phyloP scores from a whole-genome alignment of 1,140 invertebrate species.

The Tetramorium simillimum region DNA sequence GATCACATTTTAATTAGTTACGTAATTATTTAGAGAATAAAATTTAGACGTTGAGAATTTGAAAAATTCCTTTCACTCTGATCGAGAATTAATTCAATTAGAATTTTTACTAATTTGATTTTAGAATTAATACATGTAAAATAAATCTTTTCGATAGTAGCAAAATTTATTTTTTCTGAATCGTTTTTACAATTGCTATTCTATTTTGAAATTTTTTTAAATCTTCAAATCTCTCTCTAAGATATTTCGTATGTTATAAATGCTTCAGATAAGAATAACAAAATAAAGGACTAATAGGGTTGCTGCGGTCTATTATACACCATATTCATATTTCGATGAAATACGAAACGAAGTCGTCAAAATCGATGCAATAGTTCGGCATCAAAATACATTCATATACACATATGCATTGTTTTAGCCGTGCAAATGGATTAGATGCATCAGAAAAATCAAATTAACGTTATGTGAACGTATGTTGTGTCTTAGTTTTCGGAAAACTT shows the following conservation, averaged over 20 bases:
- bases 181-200: background rate
- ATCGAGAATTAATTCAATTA: background rate
- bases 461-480: background rate
- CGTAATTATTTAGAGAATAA: background rate
- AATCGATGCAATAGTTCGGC: constrained; percentile 45
- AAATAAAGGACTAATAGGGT: constrained; percentile 1
- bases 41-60: background rate
- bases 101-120: background rate
- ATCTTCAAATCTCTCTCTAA: background rate
- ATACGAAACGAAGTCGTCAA: constrained; percentile 50
- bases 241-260: background rate
- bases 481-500: background rate
- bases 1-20: background rate
- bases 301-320: background rate
- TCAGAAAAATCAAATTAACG: background rate
- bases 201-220: background rate
- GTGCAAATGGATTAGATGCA: background rate
- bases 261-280: background rate
- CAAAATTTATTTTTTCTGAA: background rate
- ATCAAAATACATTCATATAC: background rate
- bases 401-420: background rate
- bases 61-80: background rate
- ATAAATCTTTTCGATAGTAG: background rate
- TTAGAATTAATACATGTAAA: background rate
- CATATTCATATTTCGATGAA: constrained; percentile 56